These are phyloP conservation scores for Sebastes alutus DNA, from an alignment of 2,797 vertebrate species.

Conservation along the genomic window DNA sequence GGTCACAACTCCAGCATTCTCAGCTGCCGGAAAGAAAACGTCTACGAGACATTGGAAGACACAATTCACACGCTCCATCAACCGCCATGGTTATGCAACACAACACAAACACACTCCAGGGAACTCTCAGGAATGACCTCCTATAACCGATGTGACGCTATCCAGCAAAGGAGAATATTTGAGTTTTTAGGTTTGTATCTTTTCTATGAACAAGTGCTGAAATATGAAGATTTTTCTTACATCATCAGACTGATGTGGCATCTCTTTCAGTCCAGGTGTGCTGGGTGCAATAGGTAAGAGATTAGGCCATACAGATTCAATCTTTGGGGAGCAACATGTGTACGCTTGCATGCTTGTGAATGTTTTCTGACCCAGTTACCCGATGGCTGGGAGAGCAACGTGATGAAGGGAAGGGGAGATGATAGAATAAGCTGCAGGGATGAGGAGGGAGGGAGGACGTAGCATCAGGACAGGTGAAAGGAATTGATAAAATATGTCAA, in stretches of 20 bases:
- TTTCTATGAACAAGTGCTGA: not conserved
- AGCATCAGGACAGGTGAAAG: not conserved
- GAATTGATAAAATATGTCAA: not conserved
- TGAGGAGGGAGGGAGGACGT: not conserved
- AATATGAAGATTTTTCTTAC: not conserved
- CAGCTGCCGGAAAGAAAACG: conserved; percentile 63
- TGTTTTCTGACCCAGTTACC: conserved; percentile 52
- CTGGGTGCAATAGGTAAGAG: not conserved
- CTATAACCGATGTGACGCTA: conserved; percentile 7
- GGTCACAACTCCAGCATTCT: conserved; percentile 61
- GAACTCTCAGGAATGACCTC: conserved; percentile 36
- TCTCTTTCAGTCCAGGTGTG: not conserved
- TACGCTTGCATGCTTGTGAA: not conserved
- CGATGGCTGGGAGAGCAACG: not conserved
- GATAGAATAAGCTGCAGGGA: not conserved
- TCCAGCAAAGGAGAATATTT: not conserved
- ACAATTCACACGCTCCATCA: conserved; percentile 71
- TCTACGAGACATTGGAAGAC: conserved; percentile 45
- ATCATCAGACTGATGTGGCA: not conserved
- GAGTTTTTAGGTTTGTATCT: not conserved
- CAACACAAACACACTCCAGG: conserved; percentile 43
- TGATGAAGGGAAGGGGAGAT: not conserved
- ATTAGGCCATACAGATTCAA: conserved; percentile 5
- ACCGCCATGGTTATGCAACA: conserved; percentile 59
- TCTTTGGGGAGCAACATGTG: not conserved